Evolutionary conservation across 2,888 invertebrate genomes (phyloP), one percentile per base, ranked within the genome.

Genomic region (Cabera pusaria): DNA sequence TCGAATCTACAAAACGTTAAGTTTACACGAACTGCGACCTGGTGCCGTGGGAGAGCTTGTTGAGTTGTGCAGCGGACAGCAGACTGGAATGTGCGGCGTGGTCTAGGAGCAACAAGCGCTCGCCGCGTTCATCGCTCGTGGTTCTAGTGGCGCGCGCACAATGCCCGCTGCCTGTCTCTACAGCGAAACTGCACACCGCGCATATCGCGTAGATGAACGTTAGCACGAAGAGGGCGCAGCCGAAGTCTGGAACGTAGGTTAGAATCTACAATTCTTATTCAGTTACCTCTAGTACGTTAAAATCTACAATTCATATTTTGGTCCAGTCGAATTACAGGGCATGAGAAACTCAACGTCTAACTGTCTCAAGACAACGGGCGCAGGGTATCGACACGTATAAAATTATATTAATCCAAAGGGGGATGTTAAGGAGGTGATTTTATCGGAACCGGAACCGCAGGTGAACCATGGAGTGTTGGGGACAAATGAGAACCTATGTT

Each of bases 131-230:
- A 50, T 82, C 83, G 38, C 59, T 64, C 3, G 62, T 49, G 6
- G 60, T 50, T 6, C 65, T 60, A 0, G 51, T 37, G 1, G 66
- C 56, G 18, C 71, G 72, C 0, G 65, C 67, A 45, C 79, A 74
- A 2, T 71, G 56, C 0, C 74, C 72, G 10, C 68, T 58, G 9
- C 75, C 75, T 1, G 77, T 78, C 57, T 85, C 85, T 5, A 83
- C 41, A 0, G 82, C 79, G 61, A 87, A 88, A 44, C 87, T 88
- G 48, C 74, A 80, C 3, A 89, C 89, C 1, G 86, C 79, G 56
- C 80, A 79, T 16, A 89, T 85, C 0, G 85, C 86, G 70, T 90
- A 90, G 19, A 88, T 59, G 56, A 83, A 88, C 2, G 84, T 77
- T 6, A 84, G 40, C 28, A 87, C 70, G 54, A 88, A 77, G 1